A percentile compares a stretch with the other conserved stretches of the same genome.
phyloP scores from a whole-genome alignment of 2,113 vertebrate genomes.

The Pyrgilauda ruficollis region DNA sequence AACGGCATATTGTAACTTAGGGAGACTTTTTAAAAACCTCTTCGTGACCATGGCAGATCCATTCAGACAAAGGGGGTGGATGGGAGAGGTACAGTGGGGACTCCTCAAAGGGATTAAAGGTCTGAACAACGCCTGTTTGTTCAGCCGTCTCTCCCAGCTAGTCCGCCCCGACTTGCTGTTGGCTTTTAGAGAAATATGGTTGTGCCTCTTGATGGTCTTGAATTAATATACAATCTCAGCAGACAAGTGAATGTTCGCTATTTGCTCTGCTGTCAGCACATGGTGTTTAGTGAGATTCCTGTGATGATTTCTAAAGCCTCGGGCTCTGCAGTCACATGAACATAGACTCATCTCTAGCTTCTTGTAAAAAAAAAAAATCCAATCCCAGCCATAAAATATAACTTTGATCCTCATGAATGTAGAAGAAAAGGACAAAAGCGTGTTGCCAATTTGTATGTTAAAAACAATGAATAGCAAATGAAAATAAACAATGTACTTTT shows the following conservation, averaged over 20 bases:
- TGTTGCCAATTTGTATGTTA: not conserved
- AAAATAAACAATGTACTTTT: not conserved
- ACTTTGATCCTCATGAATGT: not conserved
- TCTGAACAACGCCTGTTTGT: not conserved
- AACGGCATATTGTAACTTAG: not conserved
- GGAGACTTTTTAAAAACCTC: not conserved
- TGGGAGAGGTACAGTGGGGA: not conserved
- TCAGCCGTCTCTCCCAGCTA: not conserved
- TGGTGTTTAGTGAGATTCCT: slow-evolving; percentile 35
- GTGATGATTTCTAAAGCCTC: slow-evolving; percentile 39
- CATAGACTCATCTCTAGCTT: not conserved
- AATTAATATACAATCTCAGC: not conserved
- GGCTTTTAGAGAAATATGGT: slow-evolving; percentile 5
- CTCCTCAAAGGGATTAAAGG: not conserved
- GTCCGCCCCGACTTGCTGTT: rapidly evolving
- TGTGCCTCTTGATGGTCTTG: not conserved
- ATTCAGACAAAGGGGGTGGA: not conserved
- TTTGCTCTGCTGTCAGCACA: slow-evolving; percentile 51
- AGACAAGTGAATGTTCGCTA: slow-evolving; percentile 43
- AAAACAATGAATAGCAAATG: not conserved
- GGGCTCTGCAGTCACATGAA: slow-evolving; percentile 3
- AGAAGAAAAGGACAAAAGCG: not conserved
- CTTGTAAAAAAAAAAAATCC: not conserved
- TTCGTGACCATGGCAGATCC: not conserved
- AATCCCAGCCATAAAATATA: not conserved